Conservation (phyloP, 1,140 invertebrate species). For the Drosophila carrolli region DNA sequence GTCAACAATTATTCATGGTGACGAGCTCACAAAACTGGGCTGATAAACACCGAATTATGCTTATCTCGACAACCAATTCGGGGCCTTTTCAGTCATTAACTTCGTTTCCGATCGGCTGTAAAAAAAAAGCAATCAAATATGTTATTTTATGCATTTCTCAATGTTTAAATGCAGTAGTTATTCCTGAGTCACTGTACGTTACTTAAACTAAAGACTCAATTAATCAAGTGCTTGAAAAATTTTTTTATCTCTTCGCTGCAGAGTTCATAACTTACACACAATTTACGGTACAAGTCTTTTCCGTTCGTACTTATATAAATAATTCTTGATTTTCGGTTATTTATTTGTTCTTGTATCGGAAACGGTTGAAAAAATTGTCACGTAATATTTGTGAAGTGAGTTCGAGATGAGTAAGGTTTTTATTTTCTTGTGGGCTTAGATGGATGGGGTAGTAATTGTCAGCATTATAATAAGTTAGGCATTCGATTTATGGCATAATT, state of each 20-base stretch:
- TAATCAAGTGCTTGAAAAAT: slow-evolving; percentile 32
- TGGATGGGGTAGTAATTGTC: not conserved
- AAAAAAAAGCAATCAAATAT: not conserved
- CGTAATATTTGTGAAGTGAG: slow-evolving; percentile 37
- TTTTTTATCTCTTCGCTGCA: not conserved
- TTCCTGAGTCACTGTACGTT: slow-evolving; percentile 4
- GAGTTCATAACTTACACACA: slow-evolving; percentile 37
- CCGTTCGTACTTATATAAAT: slow-evolving; percentile 41
- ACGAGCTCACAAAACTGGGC: slow-evolving; percentile 4
- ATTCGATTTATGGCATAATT: not conserved
- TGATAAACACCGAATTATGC: slow-evolving; percentile 13
- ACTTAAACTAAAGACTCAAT: slow-evolving; percentile 28
- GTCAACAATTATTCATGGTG: slow-evolving; percentile 1
- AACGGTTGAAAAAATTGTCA: slow-evolving; percentile 44
- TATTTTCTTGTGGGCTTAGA: not conserved
- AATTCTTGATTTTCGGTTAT: slow-evolving; percentile 38
- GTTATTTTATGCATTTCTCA: not conserved
- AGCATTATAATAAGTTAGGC: not conserved
- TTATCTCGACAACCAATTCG: slow-evolving; percentile 3
- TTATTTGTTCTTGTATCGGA: slow-evolving; percentile 34
- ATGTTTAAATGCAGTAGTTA: too few relatives aligned
- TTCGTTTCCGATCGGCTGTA: not conserved
- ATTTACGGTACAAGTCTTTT: slow-evolving; percentile 54
- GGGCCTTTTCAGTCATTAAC: not conserved
- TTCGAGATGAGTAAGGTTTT: not conserved